A percentile compares a stretch with the other conserved stretches of the same genome.
These are phyloP conservation scores for Caenorhabditis uteleia DNA, from an alignment of 2,888 invertebrate genomes.

Conservation along the genomic window DNA sequence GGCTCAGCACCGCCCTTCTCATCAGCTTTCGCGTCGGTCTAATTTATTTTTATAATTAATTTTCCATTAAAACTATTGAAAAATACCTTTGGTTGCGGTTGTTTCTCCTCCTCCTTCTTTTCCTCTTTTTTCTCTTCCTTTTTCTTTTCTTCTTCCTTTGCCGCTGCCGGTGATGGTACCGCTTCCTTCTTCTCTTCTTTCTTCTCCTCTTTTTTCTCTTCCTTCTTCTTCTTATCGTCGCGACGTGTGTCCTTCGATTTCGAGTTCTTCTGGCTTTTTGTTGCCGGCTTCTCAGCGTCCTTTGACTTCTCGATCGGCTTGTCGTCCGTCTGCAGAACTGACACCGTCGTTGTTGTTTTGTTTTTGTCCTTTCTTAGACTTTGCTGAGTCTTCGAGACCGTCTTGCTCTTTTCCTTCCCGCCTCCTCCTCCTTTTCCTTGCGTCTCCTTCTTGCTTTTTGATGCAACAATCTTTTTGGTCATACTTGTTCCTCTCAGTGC, in stretches of 20 bases:
- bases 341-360: neutral
- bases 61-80: no score
- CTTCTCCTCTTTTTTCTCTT: slow-evolving; percentile 7
- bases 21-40: no score
- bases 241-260: slow-evolving; percentile 6
- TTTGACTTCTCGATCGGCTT: neutral
- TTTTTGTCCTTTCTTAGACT: no score
- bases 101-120: neutral
- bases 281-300: neutral
- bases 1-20: no score
- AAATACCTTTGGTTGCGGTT: neutral
- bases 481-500: no score
- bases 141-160: neutral
- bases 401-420: no score
- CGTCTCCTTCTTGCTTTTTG: no score
- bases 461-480: no score
- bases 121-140: neutral
- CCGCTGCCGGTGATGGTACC: slow-evolving; percentile 1
- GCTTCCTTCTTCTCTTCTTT: slow-evolving; percentile 13
- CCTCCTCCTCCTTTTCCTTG: no score
- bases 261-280: neutral
- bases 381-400: no score
- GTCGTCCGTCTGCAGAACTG: neutral
- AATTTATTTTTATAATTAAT: no score
- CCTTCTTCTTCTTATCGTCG: slow-evolving; percentile 2